A percentile compares a stretch with the other conserved stretches of the same genome.
phyloP scores from a whole-genome alignment of 2,113 vertebrate species.

The Merops nubicus region DNA sequence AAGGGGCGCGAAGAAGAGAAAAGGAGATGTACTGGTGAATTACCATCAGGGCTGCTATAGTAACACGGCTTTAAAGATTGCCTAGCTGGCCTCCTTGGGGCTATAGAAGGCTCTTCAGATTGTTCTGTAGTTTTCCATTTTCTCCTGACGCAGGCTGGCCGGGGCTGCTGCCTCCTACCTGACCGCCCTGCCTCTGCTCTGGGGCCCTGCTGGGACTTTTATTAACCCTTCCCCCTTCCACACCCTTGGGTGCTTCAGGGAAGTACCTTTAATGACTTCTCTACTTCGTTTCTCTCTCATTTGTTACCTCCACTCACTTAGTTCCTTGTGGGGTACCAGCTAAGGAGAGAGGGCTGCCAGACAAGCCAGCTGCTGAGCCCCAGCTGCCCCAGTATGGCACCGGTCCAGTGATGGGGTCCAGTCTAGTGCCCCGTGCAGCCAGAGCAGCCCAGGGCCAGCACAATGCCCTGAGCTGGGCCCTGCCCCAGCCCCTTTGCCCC shows the following conservation, averaged over 20 bases:
- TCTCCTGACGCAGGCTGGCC: background rate
- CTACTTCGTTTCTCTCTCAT: background rate
- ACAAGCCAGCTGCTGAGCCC: background rate
- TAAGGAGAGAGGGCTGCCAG: background rate
- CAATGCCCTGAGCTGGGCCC: accelerated
- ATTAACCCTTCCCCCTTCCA: background rate
- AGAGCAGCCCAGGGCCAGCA: background rate
- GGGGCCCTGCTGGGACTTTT: too few relatives aligned
- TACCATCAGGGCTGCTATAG: constrained; percentile 67
- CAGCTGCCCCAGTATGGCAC: background rate
- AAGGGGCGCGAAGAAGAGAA: constrained; percentile 51
- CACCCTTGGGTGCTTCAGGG: background rate
- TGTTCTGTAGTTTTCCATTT: constrained; percentile 63
- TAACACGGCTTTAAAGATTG: constrained; percentile 56
- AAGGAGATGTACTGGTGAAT: constrained; percentile 58
- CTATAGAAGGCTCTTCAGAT: constrained; percentile 23
- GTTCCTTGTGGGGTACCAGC: background rate
- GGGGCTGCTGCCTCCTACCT: background rate
- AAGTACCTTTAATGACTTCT: background rate
- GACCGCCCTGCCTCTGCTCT: accelerated
- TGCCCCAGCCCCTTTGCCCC: background rate
- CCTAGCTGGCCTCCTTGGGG: constrained; percentile 40
- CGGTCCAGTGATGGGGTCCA: background rate
- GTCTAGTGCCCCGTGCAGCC: accelerated
- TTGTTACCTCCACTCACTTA: background rate